These are phyloP conservation scores for Nasonia vitripennis DNA, from an alignment of 1,140 invertebrate genomes.

Conservation along the genomic window DNA sequence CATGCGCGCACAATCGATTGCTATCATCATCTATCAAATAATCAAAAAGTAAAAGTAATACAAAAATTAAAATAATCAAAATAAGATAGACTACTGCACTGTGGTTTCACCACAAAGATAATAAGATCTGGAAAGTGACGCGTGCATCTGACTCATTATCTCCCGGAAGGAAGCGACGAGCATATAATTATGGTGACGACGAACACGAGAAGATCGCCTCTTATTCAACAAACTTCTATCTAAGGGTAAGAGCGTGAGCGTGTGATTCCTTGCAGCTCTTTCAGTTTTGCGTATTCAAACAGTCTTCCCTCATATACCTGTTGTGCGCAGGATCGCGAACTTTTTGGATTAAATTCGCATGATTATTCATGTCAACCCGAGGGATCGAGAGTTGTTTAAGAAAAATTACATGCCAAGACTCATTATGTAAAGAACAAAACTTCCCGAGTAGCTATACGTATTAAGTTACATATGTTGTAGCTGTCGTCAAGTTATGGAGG, in stretches of 20 bases:
- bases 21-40: too few relatives aligned
- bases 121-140: neutral
- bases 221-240: slow-evolving; percentile 1
- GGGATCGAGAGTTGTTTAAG: neutral
- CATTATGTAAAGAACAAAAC: neutral
- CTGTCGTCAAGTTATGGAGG: too few relatives aligned
- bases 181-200: neutral
- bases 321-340: neutral
- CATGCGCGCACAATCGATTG: too few relatives aligned
- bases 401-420: neutral
- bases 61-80: too few relatives aligned
- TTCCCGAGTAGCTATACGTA: neutral
- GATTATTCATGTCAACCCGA: slow-evolving; percentile 30
- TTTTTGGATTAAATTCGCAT: neutral
- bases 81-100: neutral
- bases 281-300: neutral
- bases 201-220: slow-evolving; percentile 1
- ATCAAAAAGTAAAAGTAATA: too few relatives aligned
- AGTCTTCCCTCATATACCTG: neutral
- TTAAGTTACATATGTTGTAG: too few relatives aligned
- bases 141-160: neutral
- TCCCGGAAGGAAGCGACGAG: neutral
- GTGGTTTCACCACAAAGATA: neutral
- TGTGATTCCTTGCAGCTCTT: neutral
- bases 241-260: neutral